Evolutionary conservation across 2,113 vertebrate species (phyloP).

Genomic region (Phylloscopus trochilus): DNA sequence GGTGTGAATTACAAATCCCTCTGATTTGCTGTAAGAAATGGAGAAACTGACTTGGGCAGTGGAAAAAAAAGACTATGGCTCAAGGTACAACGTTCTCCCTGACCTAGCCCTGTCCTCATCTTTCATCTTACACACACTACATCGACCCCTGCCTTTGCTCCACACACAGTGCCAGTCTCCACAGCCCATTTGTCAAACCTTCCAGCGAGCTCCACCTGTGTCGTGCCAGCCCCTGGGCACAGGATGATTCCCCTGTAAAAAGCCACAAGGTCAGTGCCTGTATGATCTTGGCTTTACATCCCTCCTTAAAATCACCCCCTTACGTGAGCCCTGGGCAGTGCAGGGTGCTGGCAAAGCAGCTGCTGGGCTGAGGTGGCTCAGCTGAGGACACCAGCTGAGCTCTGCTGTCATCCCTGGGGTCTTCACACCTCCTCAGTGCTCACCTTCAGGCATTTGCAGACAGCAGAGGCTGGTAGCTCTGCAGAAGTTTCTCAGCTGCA

Average conservation of each 20-base stretch:
- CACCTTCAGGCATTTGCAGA: not conserved
- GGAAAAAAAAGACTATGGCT: not conserved
- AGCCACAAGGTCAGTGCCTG: not conserved
- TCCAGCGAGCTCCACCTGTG: not conserved
- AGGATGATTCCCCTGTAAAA: not conserved
- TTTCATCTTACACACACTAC: constrained; percentile 9
- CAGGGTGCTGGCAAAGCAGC: not conserved
- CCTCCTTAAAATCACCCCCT: not conserved
- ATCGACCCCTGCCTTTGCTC: not conserved
- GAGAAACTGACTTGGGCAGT: not conserved
- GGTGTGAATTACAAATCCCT: not conserved
- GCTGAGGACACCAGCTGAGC: not conserved
- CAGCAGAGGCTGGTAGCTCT: not conserved
- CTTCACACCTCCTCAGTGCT: not conserved
- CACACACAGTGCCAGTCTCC: not conserved
- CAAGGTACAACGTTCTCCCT: not conserved
- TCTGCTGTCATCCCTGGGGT: not conserved
- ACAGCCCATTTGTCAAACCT: constrained; percentile 17
- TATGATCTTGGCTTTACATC: not conserved
- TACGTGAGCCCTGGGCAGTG: not conserved
- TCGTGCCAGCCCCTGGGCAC: not conserved
- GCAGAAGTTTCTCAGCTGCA: not conserved
- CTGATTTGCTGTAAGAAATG: not conserved
- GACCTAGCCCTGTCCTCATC: constrained; percentile 47
- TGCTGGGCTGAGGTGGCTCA: not conserved